Evolutionary conservation across 2,797 vertebrate species (phyloP), one percentile per base, ranked within the genome.

Genomic region (Neosalanx taihuensis): DNA sequence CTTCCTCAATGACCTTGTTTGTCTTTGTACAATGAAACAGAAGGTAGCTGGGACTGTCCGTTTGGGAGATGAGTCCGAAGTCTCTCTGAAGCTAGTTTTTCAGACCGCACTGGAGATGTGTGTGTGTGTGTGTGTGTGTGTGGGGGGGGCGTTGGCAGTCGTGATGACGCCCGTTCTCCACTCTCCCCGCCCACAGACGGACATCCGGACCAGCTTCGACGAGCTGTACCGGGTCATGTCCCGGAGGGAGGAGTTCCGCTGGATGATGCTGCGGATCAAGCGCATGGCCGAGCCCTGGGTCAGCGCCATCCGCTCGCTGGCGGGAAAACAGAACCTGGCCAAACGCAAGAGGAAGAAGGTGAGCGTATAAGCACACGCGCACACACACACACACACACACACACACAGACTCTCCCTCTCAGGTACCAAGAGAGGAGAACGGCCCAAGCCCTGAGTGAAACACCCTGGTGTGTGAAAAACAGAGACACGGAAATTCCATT

Each of bases 211-310:
- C 4, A 93, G 96, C 85, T 97, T 99, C 6, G 94, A 96, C 51
- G 93, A 95, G 87, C 94, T 99, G 70, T 96, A 98, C 83, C 93
- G 91, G 30, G 93, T 95, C 85, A 99, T 99, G 97, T 95, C 96
- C 0, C 94, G 92, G 64, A 94, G 96, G 0, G 96, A 98, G 88
- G 97, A 99, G 78, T 99, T 99, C 70, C 94, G 97, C 67, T 99
- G 98, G 98, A 99, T 99, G 98, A 96, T 94, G 91, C 76, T 99
- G 72, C 91, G 98, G 76, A 99, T 99, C 90, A 93, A 95, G 67
- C 91, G 98, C 71, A 99, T 99, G 97, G 96, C 96, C 1, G 94
- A 96, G 68, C 95, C 95, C 0, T 99, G 98, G 98, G 93, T 99
- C 83, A 90, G 92, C 23, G 96, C 98, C 59, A 91, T 96, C 76